A percentile compares a stretch with the other conserved stretches of the same genome.
Conservation (phyloP, 35 echinoderm and acorn worm genomes). For the Lytechinus pictus region DNA sequence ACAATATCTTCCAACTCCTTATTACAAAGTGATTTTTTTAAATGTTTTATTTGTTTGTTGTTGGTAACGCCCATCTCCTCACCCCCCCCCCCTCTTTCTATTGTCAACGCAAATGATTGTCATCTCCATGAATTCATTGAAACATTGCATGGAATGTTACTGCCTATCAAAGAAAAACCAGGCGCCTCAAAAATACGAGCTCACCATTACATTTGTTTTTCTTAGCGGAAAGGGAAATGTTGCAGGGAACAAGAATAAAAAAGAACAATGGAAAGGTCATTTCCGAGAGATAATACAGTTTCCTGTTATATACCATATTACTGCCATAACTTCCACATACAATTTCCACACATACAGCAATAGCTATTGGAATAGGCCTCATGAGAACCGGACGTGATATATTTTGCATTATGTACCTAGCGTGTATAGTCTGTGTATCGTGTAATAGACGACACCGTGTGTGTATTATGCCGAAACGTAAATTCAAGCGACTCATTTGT, state of each 20-base stretch:
- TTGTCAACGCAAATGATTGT: no score
- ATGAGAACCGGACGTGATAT: background rate
- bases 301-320: background rate
- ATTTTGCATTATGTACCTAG: background rate
- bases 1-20: no score
- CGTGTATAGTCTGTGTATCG: background rate
- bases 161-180: no score
- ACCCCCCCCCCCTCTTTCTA: no score
- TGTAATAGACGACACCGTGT: background rate
- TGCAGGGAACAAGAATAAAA: background rate
- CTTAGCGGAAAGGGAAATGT: background rate
- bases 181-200: no score
- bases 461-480: background rate
- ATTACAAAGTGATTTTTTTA: no score
- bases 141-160: no score
- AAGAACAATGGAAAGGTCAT: constrained; percentile 19
- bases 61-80: no score
- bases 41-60: no score
- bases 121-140: no score
- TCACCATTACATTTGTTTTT: background rate
- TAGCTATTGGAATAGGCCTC: background rate
- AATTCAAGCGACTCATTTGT: background rate
- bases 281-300: background rate
- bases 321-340: background rate
- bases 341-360: background rate